Conservation (phyloP, 2,113 vertebrate genomes). For the Pholis gunnellus region DNA sequence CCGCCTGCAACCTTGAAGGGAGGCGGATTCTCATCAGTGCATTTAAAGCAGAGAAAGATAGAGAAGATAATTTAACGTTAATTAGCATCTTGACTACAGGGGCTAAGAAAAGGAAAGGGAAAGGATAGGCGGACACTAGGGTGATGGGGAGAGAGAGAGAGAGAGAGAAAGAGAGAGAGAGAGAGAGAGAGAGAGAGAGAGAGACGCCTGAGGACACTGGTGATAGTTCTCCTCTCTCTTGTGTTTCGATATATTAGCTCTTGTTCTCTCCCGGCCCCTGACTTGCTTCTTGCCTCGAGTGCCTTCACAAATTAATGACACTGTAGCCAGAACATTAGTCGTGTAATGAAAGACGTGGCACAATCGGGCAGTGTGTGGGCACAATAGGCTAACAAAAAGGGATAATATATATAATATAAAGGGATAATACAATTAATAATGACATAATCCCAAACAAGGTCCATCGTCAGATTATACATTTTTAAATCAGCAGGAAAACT, state of each 20-base stretch:
- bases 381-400: constrained; percentile 54
- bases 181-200: constrained; percentile 21
- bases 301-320: constrained; percentile 77
- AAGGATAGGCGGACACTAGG: constrained; percentile 27
- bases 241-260: constrained; percentile 64
- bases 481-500: not conserved
- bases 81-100: constrained; percentile 69
- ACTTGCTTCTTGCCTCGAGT: constrained; percentile 66
- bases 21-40: constrained; percentile 45
- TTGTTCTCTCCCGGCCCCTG: constrained; percentile 54
- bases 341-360: constrained; percentile 71
- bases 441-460: constrained; percentile 27
- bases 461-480: not conserved
- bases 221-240: constrained; percentile 59
- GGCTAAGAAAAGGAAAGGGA: constrained; percentile 39
- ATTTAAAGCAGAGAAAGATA: constrained; percentile 51
- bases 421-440: constrained; percentile 43
- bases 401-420: constrained; percentile 44
- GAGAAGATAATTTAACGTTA: constrained; percentile 68
- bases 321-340: constrained; percentile 75
- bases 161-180: no score
- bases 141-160: constrained; percentile 31
- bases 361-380: constrained; percentile 44
- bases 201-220: constrained; percentile 51
- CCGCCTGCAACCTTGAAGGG: constrained; percentile 48